Base-by-base conservation (phyloP, 2,797 vertebrate genomes). In the Meda fulgida region DNA sequence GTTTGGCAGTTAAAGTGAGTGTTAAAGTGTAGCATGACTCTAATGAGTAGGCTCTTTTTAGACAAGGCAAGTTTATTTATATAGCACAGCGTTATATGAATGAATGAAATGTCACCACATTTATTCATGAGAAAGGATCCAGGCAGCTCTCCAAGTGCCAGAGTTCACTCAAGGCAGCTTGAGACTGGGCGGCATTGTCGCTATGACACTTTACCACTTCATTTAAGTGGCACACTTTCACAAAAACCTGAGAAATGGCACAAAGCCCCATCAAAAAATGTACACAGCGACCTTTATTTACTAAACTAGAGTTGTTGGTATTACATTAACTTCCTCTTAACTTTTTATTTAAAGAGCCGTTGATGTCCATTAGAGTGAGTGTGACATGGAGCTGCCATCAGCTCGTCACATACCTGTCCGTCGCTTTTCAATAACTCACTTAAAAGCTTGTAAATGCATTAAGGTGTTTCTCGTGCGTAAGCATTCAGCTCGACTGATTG, bases 401-500 rank as follows among this genome's bases (percentile, higher is more conserved):
- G 34, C 11, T 77, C 18, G 4, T 69, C 29, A 1, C 76, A 58
- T 78, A 71, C 65, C 83, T 76, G 46, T 84, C 72, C 16, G 4
- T 26, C 26, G 7, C 10, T 70, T 53, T 46, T 84, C 19, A 65
- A 31, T 71, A 51, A 29, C 31, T 26, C 19, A 18, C 75, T 79
- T 80, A 23, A 80, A 65, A 23, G 7, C 40, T 71, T 40, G 26
- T 63, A 72, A 84, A 84, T 51, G 66, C 66, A 40, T 84, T 36
- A 84, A 84, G 53, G 78, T 77, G 36, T 85, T 67, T 83, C 18
- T 48, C 31, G 4, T 40, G 23, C 31, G 63, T 67, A n/a, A 48
- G 67, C 46, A 51, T 83, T 77, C 53, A 76, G 16, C 71, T 71
- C 43, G 4, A 21, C 81, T 65, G 87, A 87, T 83, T 84, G 84